A percentile compares a stretch with the other conserved stretches of the same genome.
Evolutionary conservation across 2,113 vertebrate species (phyloP).

Genomic region (Trematocara marginatum): DNA sequence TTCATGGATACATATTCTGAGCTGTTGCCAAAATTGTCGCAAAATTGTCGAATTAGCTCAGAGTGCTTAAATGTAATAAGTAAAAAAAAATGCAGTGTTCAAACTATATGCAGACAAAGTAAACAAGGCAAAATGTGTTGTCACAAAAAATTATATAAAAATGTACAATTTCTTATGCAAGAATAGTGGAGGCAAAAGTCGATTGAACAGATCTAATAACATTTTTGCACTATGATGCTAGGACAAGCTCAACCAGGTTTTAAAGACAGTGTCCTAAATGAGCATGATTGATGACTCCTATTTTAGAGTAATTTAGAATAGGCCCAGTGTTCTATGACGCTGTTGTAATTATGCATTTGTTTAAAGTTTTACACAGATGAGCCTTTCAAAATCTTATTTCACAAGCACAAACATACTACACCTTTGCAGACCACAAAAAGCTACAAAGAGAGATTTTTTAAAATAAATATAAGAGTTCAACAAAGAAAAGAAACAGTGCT

Average conservation of each 20-base stretch:
- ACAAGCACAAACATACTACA: neutral
- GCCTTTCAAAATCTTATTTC: neutral
- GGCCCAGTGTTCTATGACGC: neutral
- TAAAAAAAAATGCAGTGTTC: neutral
- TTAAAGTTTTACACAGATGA: neutral
- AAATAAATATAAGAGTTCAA: neutral
- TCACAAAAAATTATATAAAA: neutral
- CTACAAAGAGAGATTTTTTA: rapidly evolving
- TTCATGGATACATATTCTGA: neutral
- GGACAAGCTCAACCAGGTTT: neutral
- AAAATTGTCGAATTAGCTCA: neutral
- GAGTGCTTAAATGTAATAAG: neutral
- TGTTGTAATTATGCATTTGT: neutral
- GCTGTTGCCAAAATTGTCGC: neutral
- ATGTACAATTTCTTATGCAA: neutral
- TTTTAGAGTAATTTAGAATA: neutral
- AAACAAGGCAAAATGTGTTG: neutral
- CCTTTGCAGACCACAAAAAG: neutral
- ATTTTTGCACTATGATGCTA: neutral
- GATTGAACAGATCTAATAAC: neutral
- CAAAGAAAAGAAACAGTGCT: neutral
- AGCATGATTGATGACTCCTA: neutral
- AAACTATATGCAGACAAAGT: neutral
- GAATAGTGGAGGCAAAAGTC: neutral
- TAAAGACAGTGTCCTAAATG: neutral